phyloP scores from a whole-genome alignment of 1,140 invertebrate genomes.

The Aculops lycopersici region DNA sequence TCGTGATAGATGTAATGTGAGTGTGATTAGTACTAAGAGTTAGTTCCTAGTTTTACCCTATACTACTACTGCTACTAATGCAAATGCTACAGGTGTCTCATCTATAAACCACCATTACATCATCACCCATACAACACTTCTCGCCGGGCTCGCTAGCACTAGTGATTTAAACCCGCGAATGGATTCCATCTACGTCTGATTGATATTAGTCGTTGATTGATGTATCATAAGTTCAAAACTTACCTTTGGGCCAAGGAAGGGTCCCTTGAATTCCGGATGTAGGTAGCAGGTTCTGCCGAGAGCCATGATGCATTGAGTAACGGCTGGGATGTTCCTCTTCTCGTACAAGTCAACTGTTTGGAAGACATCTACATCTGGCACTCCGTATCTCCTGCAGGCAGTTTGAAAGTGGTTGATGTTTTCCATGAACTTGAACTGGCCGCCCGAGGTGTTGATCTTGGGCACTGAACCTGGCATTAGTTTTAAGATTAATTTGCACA shows the following conservation, averaged over 20 bases:
- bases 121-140: too few species aligned
- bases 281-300: slow-evolving; percentile 52
- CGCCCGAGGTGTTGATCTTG: slow-evolving; percentile 56
- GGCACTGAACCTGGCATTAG: slow-evolving; percentile 37
- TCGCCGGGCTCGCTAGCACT: too few species aligned
- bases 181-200: too few species aligned
- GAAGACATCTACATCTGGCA: slow-evolving; percentile 59
- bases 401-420: slow-evolving; percentile 76
- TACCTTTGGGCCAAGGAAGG: slow-evolving; percentile 46
- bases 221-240: too few species aligned
- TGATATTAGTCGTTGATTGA: too few species aligned
- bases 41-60: too few species aligned
- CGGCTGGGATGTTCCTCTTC: slow-evolving; percentile 59
- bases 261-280: slow-evolving; percentile 54
- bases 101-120: too few species aligned
- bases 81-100: too few species aligned
- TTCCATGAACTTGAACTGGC: slow-evolving; percentile 81
- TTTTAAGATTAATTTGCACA: slow-evolving; percentile 62
- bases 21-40: too few species aligned
- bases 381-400: slow-evolving; percentile 49
- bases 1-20: too few species aligned
- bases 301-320: slow-evolving; percentile 52
- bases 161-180: too few species aligned
- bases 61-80: too few species aligned
- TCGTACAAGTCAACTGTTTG: slow-evolving; percentile 76